A percentile compares a stretch with the other conserved stretches of the same genome.
Conservation (phyloP, 2,113 vertebrate species). For the Dicaeum eximium region DNA sequence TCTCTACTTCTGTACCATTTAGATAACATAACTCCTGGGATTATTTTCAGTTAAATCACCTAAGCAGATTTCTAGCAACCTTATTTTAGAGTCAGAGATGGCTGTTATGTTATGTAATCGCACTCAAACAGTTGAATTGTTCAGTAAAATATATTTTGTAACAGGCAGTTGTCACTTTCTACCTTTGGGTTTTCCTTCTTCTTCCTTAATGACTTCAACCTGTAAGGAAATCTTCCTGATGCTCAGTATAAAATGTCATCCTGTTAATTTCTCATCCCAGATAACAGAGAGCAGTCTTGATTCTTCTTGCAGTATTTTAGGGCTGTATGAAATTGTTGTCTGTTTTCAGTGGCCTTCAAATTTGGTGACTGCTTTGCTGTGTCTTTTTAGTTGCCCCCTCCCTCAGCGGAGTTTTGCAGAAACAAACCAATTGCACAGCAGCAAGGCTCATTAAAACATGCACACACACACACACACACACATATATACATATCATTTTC, state of each 20-base stretch:
- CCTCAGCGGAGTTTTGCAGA: not conserved
- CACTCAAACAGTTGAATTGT: not conserved
- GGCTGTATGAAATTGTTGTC: not conserved
- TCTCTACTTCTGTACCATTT: not conserved
- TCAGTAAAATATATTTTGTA: not conserved
- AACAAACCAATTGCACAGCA: not conserved
- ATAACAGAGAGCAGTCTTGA: not conserved
- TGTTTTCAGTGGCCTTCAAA: not conserved
- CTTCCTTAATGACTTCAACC: not conserved
- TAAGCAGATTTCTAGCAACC: not conserved
- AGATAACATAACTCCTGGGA: not conserved
- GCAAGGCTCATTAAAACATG: not conserved
- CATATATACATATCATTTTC: not conserved
- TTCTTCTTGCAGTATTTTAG: not conserved
- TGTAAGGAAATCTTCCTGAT: not conserved
- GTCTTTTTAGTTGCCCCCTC: not conserved
- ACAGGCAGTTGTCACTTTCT: not conserved
- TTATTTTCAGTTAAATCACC: not conserved
- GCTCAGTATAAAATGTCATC: not conserved
- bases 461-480: not conserved
- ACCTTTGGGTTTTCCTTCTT: not conserved
- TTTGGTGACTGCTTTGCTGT: not conserved
- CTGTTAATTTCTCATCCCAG: not conserved
- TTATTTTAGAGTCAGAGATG: not conserved
- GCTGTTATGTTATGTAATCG: not conserved